Evolutionary conservation across 2,888 invertebrate species (phyloP), one percentile per base, ranked within the genome.

Genomic region (Thymelicus lineola): DNA sequence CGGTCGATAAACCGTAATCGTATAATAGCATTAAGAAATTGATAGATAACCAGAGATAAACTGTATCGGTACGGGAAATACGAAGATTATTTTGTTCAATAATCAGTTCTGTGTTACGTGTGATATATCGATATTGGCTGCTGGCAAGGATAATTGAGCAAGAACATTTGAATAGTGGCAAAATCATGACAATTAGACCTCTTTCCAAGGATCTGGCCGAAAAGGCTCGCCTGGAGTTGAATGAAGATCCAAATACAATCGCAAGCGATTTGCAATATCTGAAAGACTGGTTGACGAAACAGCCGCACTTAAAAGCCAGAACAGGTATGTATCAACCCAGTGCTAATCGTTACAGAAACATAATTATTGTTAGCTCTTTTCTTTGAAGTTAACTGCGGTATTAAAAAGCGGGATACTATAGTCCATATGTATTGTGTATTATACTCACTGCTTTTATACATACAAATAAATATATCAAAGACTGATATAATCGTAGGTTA

Each of bases 271-370:
- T 95, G 36, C 81, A 90, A 68, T 83, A 90, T 72, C 85, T 95
- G 20, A 90, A 89, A 75, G 89, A 93, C 45, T 95, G 95, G 95
- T 75, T 95, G 64, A 80, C 84, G 9, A 94, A 94, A 74, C 94
- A 94, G 75, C 90, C 91, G 0, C 94, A 95, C 78, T 79, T 95
- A 42, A 86, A 79, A 53, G 88, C 90, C 6, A 86, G 94, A 75
- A 89, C 80, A 72, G 86, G 85, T 85, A 58, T 57, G 57, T 42
- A 42, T 12, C 42, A 42, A 42, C 2, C 42, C 10, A 12, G 9
- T 42, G 42, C 42, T 42, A 12, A 12, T 28, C 28, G 28, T 28
- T 28, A 5, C 28, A 28, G 3, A 28, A 28, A 28, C 28, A 28
- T 28, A 28, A 28, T 28, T 28, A 5, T 28, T 28, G 4, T 28